Conservation (phyloP, 1,140 invertebrate species). For the Ceratosolen fusciceps region DNA sequence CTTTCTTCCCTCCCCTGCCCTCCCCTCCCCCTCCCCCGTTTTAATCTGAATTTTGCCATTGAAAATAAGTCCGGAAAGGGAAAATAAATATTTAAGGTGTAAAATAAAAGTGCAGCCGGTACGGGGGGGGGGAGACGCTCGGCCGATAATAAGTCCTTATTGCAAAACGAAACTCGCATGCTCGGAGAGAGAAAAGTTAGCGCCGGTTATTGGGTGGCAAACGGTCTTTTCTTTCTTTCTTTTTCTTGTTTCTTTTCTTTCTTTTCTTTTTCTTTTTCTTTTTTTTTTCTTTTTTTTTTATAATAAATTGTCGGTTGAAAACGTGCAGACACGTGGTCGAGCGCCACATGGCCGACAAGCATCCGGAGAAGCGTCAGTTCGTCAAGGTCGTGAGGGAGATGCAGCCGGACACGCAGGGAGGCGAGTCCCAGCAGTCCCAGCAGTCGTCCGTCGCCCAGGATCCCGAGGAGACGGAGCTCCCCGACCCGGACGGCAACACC, state of each 20-base stretch:
- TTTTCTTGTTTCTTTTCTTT: too few species aligned
- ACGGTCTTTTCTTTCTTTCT: background rate
- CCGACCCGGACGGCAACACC: conserved; percentile 69
- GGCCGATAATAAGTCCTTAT: too few species aligned
- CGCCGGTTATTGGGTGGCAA: too few species aligned
- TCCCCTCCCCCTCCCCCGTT: too few species aligned
- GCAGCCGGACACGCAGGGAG: conserved; percentile 59
- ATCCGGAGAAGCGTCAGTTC: conserved; percentile 72
- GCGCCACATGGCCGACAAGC: conserved; percentile 77
- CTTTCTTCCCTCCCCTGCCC: too few species aligned
- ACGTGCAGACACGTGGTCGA: conserved; percentile 74
- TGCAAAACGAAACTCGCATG: too few species aligned
- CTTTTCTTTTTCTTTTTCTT: background rate
- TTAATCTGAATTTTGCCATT: too few species aligned
- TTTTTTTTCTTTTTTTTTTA: background rate
- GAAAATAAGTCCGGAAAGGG: too few species aligned
- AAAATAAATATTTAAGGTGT: too few species aligned
- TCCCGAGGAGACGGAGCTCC: conserved; percentile 53
- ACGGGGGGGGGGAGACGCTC: too few species aligned
- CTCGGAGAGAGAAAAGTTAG: too few species aligned
- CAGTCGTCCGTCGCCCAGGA: conserved; percentile 46
- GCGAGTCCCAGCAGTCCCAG: conserved; percentile 48
- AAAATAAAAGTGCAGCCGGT: too few species aligned
- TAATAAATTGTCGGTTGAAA: background rate
- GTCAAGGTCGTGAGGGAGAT: conserved; percentile 75